A percentile compares a stretch with the other conserved stretches of the same genome.
Conservation (phyloP, 2,888 invertebrate genomes). For the Protophormia terraenovae region DNA sequence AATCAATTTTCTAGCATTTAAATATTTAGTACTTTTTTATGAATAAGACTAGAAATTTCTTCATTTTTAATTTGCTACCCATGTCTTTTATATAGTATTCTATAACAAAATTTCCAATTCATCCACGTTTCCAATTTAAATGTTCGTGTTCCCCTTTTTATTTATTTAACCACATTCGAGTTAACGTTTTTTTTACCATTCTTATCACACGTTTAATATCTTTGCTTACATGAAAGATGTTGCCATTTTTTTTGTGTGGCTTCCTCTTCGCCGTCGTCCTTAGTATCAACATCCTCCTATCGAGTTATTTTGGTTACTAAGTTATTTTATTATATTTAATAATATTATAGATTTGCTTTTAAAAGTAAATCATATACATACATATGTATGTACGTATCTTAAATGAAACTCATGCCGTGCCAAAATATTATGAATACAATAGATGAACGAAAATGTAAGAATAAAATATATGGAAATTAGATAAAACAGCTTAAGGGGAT, state of each 20-base stretch:
- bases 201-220: constrained; percentile 60
- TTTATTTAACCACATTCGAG: constrained; percentile 41
- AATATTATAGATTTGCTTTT: constrained; percentile 35
- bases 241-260: constrained; percentile 26
- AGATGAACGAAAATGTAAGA: not conserved
- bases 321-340: constrained; percentile 41
- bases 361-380: constrained; percentile 15
- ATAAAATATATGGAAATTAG: constrained; percentile 16
- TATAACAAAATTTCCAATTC: not conserved
- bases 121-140: constrained; percentile 22
- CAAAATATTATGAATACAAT: not conserved
- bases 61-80: no score
- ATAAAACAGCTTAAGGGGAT: not conserved
- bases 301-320: constrained; percentile 7
- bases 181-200: not conserved
- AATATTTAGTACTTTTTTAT: no score
- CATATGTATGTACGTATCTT: no score
- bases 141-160: constrained; percentile 26
- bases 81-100: not conserved
- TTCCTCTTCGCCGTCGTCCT: constrained; percentile 35
- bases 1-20: not conserved
- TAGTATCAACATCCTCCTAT: constrained; percentile 18
- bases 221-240: constrained; percentile 53
- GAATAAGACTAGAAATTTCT: no score
- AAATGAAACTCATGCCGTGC: constrained; percentile 6